A percentile compares a stretch with the other conserved stretches of the same genome.
Evolutionary conservation across 2,113 vertebrate species (phyloP).

Genomic region (Onychostoma macrolepis): DNA sequence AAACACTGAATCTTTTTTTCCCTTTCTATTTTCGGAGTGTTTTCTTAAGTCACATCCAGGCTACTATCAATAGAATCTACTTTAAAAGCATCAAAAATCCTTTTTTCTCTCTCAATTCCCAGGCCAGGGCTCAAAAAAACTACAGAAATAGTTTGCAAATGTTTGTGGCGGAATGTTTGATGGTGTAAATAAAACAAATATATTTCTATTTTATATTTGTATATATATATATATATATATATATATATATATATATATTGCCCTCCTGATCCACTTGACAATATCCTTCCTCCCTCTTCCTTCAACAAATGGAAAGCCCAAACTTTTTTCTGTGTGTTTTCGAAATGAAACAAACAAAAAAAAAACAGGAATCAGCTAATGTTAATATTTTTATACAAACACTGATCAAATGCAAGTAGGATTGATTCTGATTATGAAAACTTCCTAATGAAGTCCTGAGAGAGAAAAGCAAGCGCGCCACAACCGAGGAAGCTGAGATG

Average conservation of each 20-base stretch:
- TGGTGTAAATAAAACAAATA: constrained; percentile 7
- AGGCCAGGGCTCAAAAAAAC: background rate
- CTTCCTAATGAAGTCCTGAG: constrained; percentile 50
- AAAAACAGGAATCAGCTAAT: background rate
- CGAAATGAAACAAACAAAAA: constrained; percentile 17
- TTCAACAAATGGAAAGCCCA: background rate
- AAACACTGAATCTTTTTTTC: background rate
- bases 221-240: background rate
- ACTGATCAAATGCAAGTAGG: constrained; percentile 44
- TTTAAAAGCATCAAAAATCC: constrained; percentile 11
- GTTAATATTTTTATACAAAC: constrained; percentile 19
- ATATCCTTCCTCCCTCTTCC: background rate
- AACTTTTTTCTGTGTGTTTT: background rate
- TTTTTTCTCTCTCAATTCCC: constrained; percentile 28
- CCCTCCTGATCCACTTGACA: constrained; percentile 3
- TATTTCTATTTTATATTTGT: background rate
- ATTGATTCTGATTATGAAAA: constrained; percentile 13
- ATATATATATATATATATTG: too few relatives aligned
- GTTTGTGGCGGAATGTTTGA: constrained; percentile 9
- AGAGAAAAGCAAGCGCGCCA: background rate
- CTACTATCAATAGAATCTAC: constrained; percentile 34
- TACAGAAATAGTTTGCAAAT: constrained; percentile 30
- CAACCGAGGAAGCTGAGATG: background rate
- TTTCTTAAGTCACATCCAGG: background rate
- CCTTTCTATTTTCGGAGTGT: constrained; percentile 25